Percentiles rank a stretch among this genome's conserved stretches.
Conservation (phyloP, 2,797 vertebrate species). For the Calcarius lapponicus region DNA sequence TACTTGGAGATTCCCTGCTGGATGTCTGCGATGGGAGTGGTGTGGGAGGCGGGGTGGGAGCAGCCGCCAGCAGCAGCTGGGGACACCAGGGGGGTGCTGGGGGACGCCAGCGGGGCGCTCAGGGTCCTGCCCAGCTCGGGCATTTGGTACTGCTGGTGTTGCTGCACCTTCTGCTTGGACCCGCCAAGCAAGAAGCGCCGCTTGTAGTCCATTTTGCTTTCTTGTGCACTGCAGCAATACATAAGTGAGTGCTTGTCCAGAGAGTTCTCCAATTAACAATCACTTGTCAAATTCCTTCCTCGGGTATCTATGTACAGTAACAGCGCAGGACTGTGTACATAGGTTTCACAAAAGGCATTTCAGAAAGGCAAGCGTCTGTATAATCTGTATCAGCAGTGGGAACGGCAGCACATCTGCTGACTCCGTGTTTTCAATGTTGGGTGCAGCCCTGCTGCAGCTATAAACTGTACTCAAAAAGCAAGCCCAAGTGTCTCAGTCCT, state of each 20-base stretch:
- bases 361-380: slow-evolving; percentile 77
- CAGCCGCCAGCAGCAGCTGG: slow-evolving; percentile 86
- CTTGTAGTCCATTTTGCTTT: slow-evolving; percentile 99
- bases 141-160: slow-evolving; percentile 98
- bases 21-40: slow-evolving; percentile 95
- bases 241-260: slow-evolving; percentile 84
- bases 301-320: slow-evolving; percentile 81
- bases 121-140: slow-evolving; percentile 95
- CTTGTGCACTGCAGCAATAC: slow-evolving; percentile 99
- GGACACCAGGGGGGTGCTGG: slow-evolving; percentile 81
- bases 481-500: slow-evolving; percentile 42
- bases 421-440: slow-evolving; percentile 71
- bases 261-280: slow-evolving; percentile 36
- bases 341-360: slow-evolving; percentile 89
- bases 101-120: slow-evolving; percentile 87
- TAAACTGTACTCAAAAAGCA: slow-evolving; percentile 77
- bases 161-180: slow-evolving; percentile 99
- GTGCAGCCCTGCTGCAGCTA: slow-evolving; percentile 87
- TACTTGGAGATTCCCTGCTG: slow-evolving; percentile 99
- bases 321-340: slow-evolving; percentile 78
- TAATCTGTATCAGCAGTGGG: slow-evolving; percentile 72
- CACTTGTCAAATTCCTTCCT: slow-evolving; percentile 56
- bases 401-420: slow-evolving; percentile 73
- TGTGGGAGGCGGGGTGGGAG: slow-evolving; percentile 81
- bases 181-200: slow-evolving; percentile 99